phyloP scores from a whole-genome alignment of 2,888 invertebrate genomes.

The Mystacides longicornis region DNA sequence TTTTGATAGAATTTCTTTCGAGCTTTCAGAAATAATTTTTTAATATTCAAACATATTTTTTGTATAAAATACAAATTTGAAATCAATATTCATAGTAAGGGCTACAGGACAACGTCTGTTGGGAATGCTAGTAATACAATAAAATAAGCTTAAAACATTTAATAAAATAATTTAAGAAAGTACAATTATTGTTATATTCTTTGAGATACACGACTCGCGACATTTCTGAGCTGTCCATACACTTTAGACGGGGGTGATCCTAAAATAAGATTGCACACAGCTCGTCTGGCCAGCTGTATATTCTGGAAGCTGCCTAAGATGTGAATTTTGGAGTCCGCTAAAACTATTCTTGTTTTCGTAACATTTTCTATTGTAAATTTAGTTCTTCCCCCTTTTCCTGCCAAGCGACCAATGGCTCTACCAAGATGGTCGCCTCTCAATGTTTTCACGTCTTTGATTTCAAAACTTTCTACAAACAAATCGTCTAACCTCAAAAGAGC shows the following conservation, averaged over 20 bases:
- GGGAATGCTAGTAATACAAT: neutral
- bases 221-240: constrained; percentile 85
- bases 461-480: constrained; percentile 93
- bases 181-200: constrained; percentile 54
- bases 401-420: constrained; percentile 93
- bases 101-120: no score
- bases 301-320: constrained; percentile 96
- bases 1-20: no score
- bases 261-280: constrained; percentile 92
- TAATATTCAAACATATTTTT: no score
- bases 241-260: constrained; percentile 98
- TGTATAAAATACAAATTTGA: no score
- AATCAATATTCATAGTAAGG: no score
- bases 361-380: constrained; percentile 99
- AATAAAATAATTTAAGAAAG: neutral
- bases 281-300: constrained; percentile 87
- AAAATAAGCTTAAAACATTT: neutral
- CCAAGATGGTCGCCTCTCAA: constrained; percentile 92
- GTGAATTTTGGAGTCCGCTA: constrained; percentile 95
- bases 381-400: constrained; percentile 94
- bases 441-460: constrained; percentile 93
- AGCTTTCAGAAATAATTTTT: no score
- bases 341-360: constrained; percentile 94
- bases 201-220: constrained; percentile 77
- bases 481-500: constrained; percentile 93